Percentiles rank a stretch among this genome's conserved stretches.
These are phyloP conservation scores for Phorcus lineatus DNA, from an alignment of 2,888 invertebrate genomes.

Conservation along the genomic window DNA sequence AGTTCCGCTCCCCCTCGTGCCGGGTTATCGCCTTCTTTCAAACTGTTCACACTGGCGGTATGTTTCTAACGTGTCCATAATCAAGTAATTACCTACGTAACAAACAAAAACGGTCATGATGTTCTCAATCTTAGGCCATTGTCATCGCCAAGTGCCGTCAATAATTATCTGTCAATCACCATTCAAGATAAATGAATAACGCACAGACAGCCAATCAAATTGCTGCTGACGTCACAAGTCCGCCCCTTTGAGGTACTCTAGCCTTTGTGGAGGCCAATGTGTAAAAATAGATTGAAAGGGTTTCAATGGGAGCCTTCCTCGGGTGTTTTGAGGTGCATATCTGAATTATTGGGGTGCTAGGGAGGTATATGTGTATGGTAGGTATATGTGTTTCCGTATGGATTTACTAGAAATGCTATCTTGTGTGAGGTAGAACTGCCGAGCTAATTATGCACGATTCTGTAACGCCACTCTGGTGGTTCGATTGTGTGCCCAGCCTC, in stretches of 20 bases:
- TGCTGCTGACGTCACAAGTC: conserved; percentile 16
- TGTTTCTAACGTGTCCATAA: too few species aligned
- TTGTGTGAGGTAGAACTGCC: neutral
- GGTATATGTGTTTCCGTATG: neutral
- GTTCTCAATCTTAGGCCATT: neutral
- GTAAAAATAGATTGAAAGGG: conserved; percentile 26
- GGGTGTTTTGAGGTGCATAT: neutral
- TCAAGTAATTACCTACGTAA: neutral
- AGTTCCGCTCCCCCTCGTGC: too few species aligned
- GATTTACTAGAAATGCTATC: neutral
- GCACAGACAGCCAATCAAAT: conserved; percentile 24
- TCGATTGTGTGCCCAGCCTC: neutral
- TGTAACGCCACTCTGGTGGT: conserved; percentile 4
- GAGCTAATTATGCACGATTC: neutral
- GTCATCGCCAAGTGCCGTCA: neutral
- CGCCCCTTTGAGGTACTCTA: conserved; percentile 28
- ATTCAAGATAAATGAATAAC: neutral
- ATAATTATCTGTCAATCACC: conserved; percentile 23
- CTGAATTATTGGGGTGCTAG: neutral
- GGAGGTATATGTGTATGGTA: neutral
- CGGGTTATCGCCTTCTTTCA: too few species aligned
- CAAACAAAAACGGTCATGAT: neutral
- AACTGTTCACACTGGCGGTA: too few species aligned
- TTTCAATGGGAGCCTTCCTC: neutral
- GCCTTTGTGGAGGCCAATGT: conserved; percentile 25